Base-by-base conservation (phyloP, 2,797 vertebrate genomes). In the Rhyacichthys aspro region DNA sequence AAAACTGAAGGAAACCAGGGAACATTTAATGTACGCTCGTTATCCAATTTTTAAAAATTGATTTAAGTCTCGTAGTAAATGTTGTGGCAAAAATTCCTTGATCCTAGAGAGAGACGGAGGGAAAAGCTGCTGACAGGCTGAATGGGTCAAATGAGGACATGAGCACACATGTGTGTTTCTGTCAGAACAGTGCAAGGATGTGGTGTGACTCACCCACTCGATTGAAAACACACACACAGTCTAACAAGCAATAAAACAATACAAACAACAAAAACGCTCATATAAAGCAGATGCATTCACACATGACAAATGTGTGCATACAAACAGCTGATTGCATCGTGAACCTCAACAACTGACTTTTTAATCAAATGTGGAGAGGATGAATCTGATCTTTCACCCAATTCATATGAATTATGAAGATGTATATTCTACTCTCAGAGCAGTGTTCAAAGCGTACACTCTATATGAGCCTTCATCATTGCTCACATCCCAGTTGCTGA, bases 161-260 rank as follows among this genome's bases (percentile, higher is more conserved):
- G 7, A 43, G 58, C 46, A 64, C n/a, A 55, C 14, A 52, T 65
- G 68, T 74, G 68, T 74, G 67, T 76, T 69, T 17, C 59, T 67
- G 67, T 57, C 71, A 52, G 58, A 61, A 43, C 32, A 53, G 43
- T 9, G 3, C 0, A 32, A 63, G 59, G 47, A 74, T 75, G 63
- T 75, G 74, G 43, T 74, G 69, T 49, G 62, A 86, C 75, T 78
- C 75, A 71, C 67, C 86, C 70, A 67, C 65, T 79, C 67, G 57
- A 74, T 44, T 79, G 47, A 78, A 79, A 86, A 72, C 81, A 83
- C 59, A 64, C 53, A 55, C 59, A 14, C 48, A 73, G 55, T 55
- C 58, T 45, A 69, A 78, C 50, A 58, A 60, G 43, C 78, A 79
- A 81, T 81, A 83, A 83, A 82, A 69, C 37, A 63, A 70, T 49